Evolutionary conservation across 2,113 vertebrate species (phyloP), one percentile per base, ranked within the genome.

Genomic region (Anser brachyrhynchus): DNA sequence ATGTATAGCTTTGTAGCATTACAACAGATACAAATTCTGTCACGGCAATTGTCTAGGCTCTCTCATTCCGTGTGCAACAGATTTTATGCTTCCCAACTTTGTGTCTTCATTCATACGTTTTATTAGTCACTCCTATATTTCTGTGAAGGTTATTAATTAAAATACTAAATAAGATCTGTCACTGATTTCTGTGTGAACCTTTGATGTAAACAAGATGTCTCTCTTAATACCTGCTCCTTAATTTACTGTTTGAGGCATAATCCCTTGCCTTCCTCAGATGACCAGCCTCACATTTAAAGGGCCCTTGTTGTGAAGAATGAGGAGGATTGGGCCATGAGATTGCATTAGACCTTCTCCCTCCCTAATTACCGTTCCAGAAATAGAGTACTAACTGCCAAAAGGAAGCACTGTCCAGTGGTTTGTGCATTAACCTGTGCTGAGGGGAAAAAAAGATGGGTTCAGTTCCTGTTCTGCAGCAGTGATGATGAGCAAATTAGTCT

Each of bases 391-490:
- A 70, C 80, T 70, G 72, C 92, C 69, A 29, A 87, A 79, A 89
- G 58, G 86, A 92, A 25, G 51, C 20, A 26, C 58, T 89, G 82
- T 54, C 75, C 82, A 37, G 75, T 87, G 84, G 59, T 76, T 88
- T 82, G n/a, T 62, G 64, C 28, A 9, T 74, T 93, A 88, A 90
- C 59, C 80, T 90, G 54, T 35, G n/a, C 70, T 46, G 33, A 9
- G 17, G 43, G 26, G 21, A 9, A 14, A 41, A 41, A 49, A 29
- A 51, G 37, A 26, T 39, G 14, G 39, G 13, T 29, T 89, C 21
- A 59, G 51, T 83, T 96, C 94, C 90, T 95, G 90, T 90, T 93
- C 87, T 90, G 72, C 51, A 90, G 46, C 44, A 55, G 51, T 64
- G 78, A n/a, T 0, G 8, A 91, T 64, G 51, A 85, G 28, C 67